phyloP scores from a whole-genome alignment of 2,888 invertebrate genomes.

The Hydrotaea cyrtoneurina region DNA sequence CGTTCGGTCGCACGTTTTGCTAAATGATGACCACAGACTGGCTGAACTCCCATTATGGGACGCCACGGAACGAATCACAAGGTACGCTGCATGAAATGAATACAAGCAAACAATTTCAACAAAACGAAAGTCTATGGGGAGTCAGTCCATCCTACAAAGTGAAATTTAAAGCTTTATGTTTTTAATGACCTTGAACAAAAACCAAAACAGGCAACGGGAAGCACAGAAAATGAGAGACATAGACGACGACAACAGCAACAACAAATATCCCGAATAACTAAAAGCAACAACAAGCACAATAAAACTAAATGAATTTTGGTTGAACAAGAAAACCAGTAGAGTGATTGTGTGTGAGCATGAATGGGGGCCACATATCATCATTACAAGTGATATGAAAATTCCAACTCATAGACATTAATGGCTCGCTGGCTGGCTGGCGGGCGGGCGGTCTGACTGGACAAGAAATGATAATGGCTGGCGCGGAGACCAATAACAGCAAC shows the following conservation, averaged over 20 bases:
- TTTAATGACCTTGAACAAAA: conserved; percentile 59
- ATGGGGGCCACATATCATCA: conserved; percentile 27
- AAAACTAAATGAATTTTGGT: conserved; percentile 46
- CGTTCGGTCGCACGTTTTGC: conserved; percentile 38
- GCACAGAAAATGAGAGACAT: conserved; percentile 10
- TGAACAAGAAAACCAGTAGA: conserved; percentile 4
- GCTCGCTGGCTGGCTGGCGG: not conserved
- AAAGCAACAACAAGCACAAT: conserved; percentile 34
- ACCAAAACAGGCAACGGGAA: conserved; percentile 5
- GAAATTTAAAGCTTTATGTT: conserved; percentile 45
- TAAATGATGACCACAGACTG: not conserved
- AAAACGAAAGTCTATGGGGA: conserved; percentile 55
- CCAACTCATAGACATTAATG: conserved; percentile 35
- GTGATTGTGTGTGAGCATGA: conserved; percentile 4
- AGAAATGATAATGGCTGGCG: not conserved
- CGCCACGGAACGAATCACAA: conserved; percentile 47
- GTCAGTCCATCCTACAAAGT: conserved; percentile 1
- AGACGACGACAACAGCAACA: too few relatives aligned
- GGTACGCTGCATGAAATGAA: conserved; percentile 1
- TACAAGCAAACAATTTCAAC: conserved; percentile 40
- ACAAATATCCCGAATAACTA: not conserved
- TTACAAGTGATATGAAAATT: conserved; percentile 38
- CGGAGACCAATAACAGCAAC: not conserved
- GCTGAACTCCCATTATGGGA: conserved; percentile 20
- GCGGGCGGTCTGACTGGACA: not conserved